phyloP scores from a whole-genome alignment of 2,113 vertebrate species.

The Anseranas semipalmata region DNA sequence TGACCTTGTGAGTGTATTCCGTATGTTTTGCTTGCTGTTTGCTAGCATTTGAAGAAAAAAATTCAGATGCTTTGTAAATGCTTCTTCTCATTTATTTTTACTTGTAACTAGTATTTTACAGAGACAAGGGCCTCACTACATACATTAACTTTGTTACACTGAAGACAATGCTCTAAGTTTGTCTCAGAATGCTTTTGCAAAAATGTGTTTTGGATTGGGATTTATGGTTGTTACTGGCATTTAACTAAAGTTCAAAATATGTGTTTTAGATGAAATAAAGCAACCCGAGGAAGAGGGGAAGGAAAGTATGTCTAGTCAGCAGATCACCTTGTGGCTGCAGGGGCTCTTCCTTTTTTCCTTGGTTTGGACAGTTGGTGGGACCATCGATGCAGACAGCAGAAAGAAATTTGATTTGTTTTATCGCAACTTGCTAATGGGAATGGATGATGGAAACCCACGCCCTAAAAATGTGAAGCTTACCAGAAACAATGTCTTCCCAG shows the following conservation, averaged over 20 bases:
- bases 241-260: background rate
- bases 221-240: background rate
- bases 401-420: constrained; percentile 91
- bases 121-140: background rate
- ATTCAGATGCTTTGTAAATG: background rate
- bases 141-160: background rate
- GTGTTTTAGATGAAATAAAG: constrained; percentile 85
- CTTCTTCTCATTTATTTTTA: background rate
- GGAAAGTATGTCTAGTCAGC: constrained; percentile 81
- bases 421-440: constrained; percentile 82
- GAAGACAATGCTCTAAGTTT: background rate
- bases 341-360: constrained; percentile 87
- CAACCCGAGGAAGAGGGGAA: constrained; percentile 23
- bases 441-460: constrained; percentile 76
- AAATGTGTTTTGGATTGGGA: background rate
- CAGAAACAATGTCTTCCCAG: constrained; percentile 85
- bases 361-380: constrained; percentile 89
- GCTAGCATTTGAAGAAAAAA: background rate
- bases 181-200: background rate
- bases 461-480: constrained; percentile 87
- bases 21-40: background rate
- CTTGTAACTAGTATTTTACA: background rate
- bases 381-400: constrained; percentile 84
- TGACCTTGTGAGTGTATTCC: background rate
- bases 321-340: constrained; percentile 88